Percentiles rank a stretch among this genome's conserved stretches.
Conservation (phyloP, 92 coral and sea anemone species). For the Plumapathes pennacea region DNA sequence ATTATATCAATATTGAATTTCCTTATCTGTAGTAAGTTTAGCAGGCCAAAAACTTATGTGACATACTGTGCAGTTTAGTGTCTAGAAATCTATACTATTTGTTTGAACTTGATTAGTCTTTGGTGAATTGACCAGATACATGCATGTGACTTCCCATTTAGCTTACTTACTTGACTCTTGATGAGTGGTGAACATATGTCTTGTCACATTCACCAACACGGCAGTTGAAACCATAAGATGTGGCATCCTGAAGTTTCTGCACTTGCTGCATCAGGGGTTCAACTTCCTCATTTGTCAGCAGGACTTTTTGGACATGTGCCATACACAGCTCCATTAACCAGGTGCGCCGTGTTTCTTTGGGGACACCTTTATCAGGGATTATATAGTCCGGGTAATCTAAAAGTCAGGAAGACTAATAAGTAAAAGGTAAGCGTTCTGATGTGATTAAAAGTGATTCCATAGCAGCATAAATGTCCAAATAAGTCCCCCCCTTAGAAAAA, state of each 20-base stretch:
- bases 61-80: too few relatives aligned
- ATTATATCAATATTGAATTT: too few relatives aligned
- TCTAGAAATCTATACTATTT: too few relatives aligned
- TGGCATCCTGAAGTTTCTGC: constrained; percentile 8
- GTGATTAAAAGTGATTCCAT: too few relatives aligned
- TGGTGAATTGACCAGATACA: too few relatives aligned
- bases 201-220: constrained; percentile 14
- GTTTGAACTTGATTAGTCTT: too few relatives aligned
- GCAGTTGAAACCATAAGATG: constrained; percentile 13
- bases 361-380: constrained; percentile 32
- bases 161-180: constrained; percentile 22
- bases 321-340: constrained; percentile 60
- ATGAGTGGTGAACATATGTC: constrained; percentile 20
- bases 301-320: constrained; percentile 33
- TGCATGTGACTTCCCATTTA: too few relatives aligned
- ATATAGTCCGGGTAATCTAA: constrained; percentile 24
- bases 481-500: too few relatives aligned
- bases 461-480: too few relatives aligned
- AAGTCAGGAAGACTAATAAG: background rate
- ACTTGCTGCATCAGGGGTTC: constrained; percentile 19
- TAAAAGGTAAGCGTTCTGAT: background rate
- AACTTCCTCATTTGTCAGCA: constrained; percentile 15
- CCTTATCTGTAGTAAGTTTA: too few relatives aligned
- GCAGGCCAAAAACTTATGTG: too few relatives aligned
- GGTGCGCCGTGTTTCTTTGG: constrained; percentile 19